These are phyloP conservation scores for Aldabrachelys gigantea DNA, from an alignment of 2,113 vertebrate genomes.

Conservation along the genomic window DNA sequence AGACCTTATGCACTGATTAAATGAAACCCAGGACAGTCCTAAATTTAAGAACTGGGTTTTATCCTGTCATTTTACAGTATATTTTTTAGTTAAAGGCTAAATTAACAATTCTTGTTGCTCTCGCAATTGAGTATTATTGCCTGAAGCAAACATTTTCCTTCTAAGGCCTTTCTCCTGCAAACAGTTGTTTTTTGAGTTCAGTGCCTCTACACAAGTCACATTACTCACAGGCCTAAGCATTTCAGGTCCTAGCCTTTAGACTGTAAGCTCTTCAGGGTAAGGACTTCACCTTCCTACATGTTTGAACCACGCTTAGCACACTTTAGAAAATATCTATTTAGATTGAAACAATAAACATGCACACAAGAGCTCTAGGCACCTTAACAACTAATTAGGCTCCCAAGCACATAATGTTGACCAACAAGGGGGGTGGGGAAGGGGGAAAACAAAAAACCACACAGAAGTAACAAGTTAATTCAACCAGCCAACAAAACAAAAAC, in stretches of 20 bases:
- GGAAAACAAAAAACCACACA: neutral
- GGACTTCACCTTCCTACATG: neutral
- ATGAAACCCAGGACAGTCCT: neutral
- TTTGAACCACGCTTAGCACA: neutral
- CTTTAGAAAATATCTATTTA: neutral
- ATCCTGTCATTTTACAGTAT: neutral
- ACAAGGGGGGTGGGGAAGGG: too few species aligned
- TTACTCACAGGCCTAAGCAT: neutral
- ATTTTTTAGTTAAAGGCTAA: neutral
- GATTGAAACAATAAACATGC: neutral
- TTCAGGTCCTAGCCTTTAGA: neutral
- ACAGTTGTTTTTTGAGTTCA: neutral
- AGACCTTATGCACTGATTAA: neutral
- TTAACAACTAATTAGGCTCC: neutral
- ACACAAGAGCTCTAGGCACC: neutral
- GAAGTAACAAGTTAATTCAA: neutral
- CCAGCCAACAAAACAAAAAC: neutral
- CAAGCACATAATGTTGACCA: neutral
- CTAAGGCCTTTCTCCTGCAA: neutral
- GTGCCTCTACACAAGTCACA: neutral
- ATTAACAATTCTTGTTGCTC: neutral
- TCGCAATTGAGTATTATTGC: accelerated
- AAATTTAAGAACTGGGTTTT: neutral
- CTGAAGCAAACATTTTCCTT: neutral
- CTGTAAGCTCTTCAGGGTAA: neutral